Evolutionary conservation across 2,113 vertebrate species (phyloP).

Genomic region (Cheilinus undulatus): DNA sequence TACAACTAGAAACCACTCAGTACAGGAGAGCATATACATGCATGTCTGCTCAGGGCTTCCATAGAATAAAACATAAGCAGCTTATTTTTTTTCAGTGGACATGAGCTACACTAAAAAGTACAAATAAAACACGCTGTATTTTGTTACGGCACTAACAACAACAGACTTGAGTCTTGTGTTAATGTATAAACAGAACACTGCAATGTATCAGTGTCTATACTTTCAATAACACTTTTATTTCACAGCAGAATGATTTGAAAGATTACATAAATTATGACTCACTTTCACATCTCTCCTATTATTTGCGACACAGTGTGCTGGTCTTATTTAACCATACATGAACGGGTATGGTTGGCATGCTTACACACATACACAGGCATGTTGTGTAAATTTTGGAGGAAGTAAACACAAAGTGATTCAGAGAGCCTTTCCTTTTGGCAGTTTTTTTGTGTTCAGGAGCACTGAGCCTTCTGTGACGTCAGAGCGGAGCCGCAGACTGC

Average conservation of each 20-base stretch:
- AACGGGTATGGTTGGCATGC: slow-evolving; percentile 52
- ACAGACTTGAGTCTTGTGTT: background rate
- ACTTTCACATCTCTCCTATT: slow-evolving; percentile 44
- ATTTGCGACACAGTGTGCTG: slow-evolving; percentile 71
- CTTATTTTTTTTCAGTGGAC: slow-evolving; percentile 41
- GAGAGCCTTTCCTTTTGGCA: background rate
- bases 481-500: slow-evolving; percentile 28
- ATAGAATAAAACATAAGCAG: no score
- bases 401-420: slow-evolving; percentile 30
- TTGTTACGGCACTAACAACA: slow-evolving; percentile 42
- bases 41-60: no score
- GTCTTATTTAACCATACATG: slow-evolving; percentile 61
- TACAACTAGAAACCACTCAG: no score
- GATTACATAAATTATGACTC: slow-evolving; percentile 47
- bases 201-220: background rate
- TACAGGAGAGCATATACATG: no score
- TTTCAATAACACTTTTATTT: slow-evolving; percentile 57
- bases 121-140: slow-evolving; percentile 69
- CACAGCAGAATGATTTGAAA: slow-evolving; percentile 58
- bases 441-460: slow-evolving; percentile 18
- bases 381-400: slow-evolving; percentile 38
- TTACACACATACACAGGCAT: slow-evolving; percentile 33
- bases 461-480: background rate
- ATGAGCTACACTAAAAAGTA: slow-evolving; percentile 16
- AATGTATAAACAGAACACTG: background rate